A percentile compares a stretch with the other conserved stretches of the same genome.
Conservation (phyloP, 2,888 invertebrate genomes). For the Drosophila koepferae region DNA sequence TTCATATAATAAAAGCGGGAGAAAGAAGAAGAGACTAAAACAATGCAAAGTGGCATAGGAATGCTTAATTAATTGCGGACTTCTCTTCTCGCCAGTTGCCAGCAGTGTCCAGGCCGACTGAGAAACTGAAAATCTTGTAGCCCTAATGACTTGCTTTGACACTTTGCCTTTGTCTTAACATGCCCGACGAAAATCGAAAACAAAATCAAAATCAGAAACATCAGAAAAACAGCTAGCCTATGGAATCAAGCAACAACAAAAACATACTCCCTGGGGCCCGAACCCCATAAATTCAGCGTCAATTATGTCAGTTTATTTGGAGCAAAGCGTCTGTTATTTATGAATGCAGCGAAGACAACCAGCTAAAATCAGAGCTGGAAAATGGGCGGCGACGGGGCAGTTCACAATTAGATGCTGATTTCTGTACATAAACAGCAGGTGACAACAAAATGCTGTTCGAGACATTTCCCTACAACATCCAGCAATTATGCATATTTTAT, state of each 20-base stretch:
- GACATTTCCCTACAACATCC: slow-evolving; percentile 56
- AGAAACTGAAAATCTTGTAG: slow-evolving; percentile 50
- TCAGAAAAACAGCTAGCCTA: neutral
- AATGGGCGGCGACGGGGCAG: slow-evolving; percentile 71
- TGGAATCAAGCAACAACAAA: neutral
- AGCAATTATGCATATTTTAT: slow-evolving; percentile 68
- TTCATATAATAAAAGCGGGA: slow-evolving; percentile 33
- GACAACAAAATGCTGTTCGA: slow-evolving; percentile 60
- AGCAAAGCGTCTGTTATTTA: slow-evolving; percentile 79
- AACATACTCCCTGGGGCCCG: slow-evolving; percentile 26
- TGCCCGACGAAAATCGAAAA: slow-evolving; percentile 39
- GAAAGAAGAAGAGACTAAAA: slow-evolving; percentile 16
- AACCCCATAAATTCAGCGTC: slow-evolving; percentile 70
- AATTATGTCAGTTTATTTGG: slow-evolving; percentile 82
- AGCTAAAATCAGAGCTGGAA: slow-evolving; percentile 22
- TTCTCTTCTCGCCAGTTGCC: slow-evolving; percentile 21
- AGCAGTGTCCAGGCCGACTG: slow-evolving; percentile 28
- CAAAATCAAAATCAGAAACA: neutral
- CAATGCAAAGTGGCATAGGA: slow-evolving; percentile 62
- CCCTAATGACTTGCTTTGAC: slow-evolving; percentile 82
- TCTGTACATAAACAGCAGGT: slow-evolving; percentile 76
- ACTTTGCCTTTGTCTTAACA: slow-evolving; percentile 78
- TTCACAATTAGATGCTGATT: slow-evolving; percentile 77
- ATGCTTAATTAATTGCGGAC: slow-evolving; percentile 66
- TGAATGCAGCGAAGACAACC: slow-evolving; percentile 38